A percentile compares a stretch with the other conserved stretches of the same genome.
phyloP scores from a whole-genome alignment of 2,888 invertebrate genomes.

The Idaea straminata region DNA sequence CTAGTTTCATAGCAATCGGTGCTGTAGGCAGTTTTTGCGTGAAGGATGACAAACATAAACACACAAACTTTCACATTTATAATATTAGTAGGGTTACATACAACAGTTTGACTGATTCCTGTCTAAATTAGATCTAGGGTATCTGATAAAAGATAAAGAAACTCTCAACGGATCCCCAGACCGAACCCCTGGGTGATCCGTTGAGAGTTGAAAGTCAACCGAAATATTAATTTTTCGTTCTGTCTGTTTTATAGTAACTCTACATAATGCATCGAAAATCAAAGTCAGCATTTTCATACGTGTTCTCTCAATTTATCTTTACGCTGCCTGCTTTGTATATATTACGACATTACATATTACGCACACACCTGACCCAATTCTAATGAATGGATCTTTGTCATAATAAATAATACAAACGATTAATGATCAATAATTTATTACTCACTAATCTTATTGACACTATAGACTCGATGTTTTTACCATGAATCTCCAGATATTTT shows the following conservation, averaged over 20 bases:
- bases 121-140: too few relatives aligned
- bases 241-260: constrained; percentile 7
- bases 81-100: too few relatives aligned
- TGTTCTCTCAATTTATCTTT: not conserved
- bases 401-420: constrained; percentile 18
- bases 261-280: constrained; percentile 10
- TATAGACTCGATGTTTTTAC: constrained; percentile 8
- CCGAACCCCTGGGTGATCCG: not conserved
- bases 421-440: constrained; percentile 15
- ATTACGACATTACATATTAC: constrained; percentile 16
- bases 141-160: too few relatives aligned
- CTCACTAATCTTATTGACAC: constrained; percentile 12
- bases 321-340: constrained; percentile 14
- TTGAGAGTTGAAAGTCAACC: too few relatives aligned
- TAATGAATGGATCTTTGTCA: constrained; percentile 25
- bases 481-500: constrained; percentile 13
- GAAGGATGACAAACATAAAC: too few relatives aligned
- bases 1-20: too few relatives aligned
- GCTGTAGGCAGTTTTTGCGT: too few relatives aligned
- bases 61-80: too few relatives aligned
- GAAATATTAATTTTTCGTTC: not conserved
- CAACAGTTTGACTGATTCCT: too few relatives aligned
- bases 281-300: constrained; percentile 17
- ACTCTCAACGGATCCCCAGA: not conserved
- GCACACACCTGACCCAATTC: constrained; percentile 27